A percentile compares a stretch with the other conserved stretches of the same genome.
These are phyloP conservation scores for Zapornia atra DNA, from an alignment of 2,113 vertebrate genomes.

Conservation along the genomic window DNA sequence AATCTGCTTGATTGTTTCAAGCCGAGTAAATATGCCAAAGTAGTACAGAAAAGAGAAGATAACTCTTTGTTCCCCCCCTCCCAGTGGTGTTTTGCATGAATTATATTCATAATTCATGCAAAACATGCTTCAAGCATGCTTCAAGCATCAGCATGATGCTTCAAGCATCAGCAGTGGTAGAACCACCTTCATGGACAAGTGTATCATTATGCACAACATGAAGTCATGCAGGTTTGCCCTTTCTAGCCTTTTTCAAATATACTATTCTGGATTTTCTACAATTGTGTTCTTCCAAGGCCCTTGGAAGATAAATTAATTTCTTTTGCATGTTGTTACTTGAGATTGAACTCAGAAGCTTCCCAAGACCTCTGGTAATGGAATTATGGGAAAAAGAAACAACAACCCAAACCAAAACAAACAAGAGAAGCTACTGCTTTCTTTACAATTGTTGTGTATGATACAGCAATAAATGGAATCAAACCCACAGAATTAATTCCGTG, in stretches of 20 bases:
- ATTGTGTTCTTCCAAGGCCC: not conserved
- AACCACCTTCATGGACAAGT: not conserved
- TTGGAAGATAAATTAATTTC: not conserved
- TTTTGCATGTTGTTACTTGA: not conserved
- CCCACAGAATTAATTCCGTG: not conserved
- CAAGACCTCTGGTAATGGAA: not conserved
- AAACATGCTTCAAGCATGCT: too few relatives aligned
- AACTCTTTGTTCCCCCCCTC: not conserved
- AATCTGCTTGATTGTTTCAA: slow-evolving; percentile 2
- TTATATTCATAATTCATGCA: too few relatives aligned
- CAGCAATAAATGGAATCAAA: not conserved
- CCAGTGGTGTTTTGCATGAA: not conserved
- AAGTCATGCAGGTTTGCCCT: not conserved
- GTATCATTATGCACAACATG: not conserved
- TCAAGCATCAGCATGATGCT: not conserved
- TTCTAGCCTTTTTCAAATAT: not conserved
- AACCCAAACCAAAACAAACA: not conserved
- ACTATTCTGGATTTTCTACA: not conserved
- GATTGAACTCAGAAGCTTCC: not conserved
- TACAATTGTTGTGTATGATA: not conserved
- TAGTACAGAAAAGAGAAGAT: not conserved
- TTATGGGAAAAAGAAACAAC: not conserved
- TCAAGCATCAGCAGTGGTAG: not conserved
- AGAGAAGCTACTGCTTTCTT: not conserved
- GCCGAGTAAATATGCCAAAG: not conserved